Percentiles rank a stretch among this genome's conserved stretches.
Evolutionary conservation across 2,797 vertebrate species (phyloP).

Genomic region (Arrhamphus sclerolepis): DNA sequence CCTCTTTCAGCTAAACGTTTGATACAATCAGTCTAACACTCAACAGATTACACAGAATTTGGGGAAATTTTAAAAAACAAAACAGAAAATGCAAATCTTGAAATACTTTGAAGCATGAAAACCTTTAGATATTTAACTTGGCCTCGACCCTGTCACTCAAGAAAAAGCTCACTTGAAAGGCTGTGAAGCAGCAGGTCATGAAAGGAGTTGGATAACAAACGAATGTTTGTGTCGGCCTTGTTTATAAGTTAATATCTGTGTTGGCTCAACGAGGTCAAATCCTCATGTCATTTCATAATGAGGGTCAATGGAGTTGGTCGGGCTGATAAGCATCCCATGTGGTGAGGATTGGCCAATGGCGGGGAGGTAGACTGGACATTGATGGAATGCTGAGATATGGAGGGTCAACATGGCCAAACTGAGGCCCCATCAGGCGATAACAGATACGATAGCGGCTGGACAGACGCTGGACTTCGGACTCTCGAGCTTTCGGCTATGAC

Average conservation of each 20-base stretch:
- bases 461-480: constrained; percentile 64
- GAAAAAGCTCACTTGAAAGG: constrained; percentile 2
- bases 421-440: constrained; percentile 47
- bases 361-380: constrained; percentile 56
- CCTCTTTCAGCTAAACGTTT: no score
- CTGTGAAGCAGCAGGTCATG: constrained; percentile 10
- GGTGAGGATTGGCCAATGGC: constrained; percentile 52
- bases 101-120: not conserved
- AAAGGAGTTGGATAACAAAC: constrained; percentile 23
- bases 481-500: no score
- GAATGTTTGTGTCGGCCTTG: constrained; percentile 17
- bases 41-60: not conserved
- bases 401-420: constrained; percentile 60
- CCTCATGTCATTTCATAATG: constrained; percentile 62
- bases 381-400: constrained; percentile 75
- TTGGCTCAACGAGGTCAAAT: constrained; percentile 58
- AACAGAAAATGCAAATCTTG: not conserved
- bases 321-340: constrained; percentile 66
- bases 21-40: no score
- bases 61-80: not conserved
- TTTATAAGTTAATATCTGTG: constrained; percentile 63
- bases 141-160: not conserved
- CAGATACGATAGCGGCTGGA: constrained; percentile 43
- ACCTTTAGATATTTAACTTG: not conserved
- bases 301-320: constrained; percentile 62